Evolutionary conservation across 1,140 invertebrate genomes (phyloP), one percentile per base, ranked within the genome.

Genomic region (Homalodisca vitripennis): DNA sequence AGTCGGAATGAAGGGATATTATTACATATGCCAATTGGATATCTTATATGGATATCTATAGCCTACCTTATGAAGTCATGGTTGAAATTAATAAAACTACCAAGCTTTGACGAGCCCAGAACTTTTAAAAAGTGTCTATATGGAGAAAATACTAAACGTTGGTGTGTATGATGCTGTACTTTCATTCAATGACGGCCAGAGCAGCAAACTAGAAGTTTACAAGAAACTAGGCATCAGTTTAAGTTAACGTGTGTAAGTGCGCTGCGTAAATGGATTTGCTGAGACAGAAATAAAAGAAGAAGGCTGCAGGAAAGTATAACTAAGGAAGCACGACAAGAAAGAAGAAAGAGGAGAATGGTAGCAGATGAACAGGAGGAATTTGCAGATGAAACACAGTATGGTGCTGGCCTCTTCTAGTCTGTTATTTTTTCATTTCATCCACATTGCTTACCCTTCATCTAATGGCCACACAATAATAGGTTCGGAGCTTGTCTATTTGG

Each of bases 391-490:
- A n/a, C 34, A n/a, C 12, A 2, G 10, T 31, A 41, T 41, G n/a
- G n/a, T n/a, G n/a, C n/a, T n/a, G n/a, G n/a, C n/a, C n/a, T n/a
- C n/a, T n/a, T n/a, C n/a, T n/a, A n/a, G n/a, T n/a, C n/a, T n/a
- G n/a, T n/a, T 66, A 69, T 55, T 70, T 72, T 57, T 70, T 73
- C 71, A 73, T 73, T 27, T 72, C 24, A n/a, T 64, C 24, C 10
- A 70, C 63, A 64, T 51, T 53, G 55, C 66, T 67, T 26, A 66
- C 13, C 60, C 62, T 24, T 47, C 57, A 29, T 17, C 51, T 64
- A 68, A 75, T 75, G 26, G 74, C 72, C 41, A 70, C 26, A 24
- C 70, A 67, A 53, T 74, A 75, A 70, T 73, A 75, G 20, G 67
- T 70, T 2, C 32, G 12, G 13, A 75, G 62, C 57, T 74, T 67